Evolutionary conservation across 2,888 invertebrate species (phyloP).

Genomic region (Ceramica pisi): DNA sequence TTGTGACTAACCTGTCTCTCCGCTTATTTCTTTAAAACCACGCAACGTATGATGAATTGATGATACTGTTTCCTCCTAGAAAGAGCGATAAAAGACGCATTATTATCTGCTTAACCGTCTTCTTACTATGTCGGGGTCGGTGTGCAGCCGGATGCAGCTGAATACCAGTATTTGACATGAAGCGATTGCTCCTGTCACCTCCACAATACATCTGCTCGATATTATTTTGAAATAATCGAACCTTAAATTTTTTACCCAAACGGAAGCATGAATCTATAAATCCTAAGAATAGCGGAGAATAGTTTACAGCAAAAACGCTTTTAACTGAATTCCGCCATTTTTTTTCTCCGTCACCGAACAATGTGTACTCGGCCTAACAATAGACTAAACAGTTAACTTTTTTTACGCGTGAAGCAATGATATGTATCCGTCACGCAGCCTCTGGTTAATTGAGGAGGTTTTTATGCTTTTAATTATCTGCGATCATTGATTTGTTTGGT

Average conservation of each 20-base stretch:
- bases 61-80: no score
- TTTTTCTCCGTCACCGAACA: conserved; percentile 21
- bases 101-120: not conserved
- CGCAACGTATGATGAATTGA: no score
- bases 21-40: no score
- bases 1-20: no score
- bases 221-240: not conserved
- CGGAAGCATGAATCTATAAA: not conserved
- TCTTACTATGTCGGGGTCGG: not conserved
- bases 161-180: not conserved
- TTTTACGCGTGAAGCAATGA: conserved; percentile 58
- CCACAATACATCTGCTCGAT: conserved; percentile 13
- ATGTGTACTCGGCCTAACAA: conserved; percentile 55
- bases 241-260: not conserved
- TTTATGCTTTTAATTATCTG: conserved; percentile 39
- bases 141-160: not conserved
- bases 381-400: conserved; percentile 63
- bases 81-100: no score
- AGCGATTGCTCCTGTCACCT: not conserved
- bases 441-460: conserved; percentile 47
- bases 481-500: conserved; percentile 47
- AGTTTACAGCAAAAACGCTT: conserved; percentile 5
- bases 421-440: conserved; percentile 62
- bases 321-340: not conserved
- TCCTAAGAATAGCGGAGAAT: not conserved